A percentile compares a stretch with the other conserved stretches of the same genome.
Evolutionary conservation across 2,888 invertebrate species (phyloP).

Genomic region (Dicyrtomina minuta): DNA sequence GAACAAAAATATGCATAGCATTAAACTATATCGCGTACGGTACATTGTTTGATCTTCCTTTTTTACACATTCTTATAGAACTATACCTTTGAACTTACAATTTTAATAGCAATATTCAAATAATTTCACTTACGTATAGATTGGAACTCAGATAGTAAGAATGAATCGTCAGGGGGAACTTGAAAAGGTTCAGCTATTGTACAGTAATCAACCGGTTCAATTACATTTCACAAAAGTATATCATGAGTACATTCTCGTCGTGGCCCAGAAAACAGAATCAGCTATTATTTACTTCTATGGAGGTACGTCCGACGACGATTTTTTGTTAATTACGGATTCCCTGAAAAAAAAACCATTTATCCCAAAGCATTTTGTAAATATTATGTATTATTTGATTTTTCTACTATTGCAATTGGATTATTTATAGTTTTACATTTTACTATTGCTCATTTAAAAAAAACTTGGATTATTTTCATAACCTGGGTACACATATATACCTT

Average conservation of each 20-base stretch:
- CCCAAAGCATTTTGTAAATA: too few species aligned
- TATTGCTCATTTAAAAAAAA: too few species aligned
- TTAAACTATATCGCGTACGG: background rate
- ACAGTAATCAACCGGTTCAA: conserved; percentile 42
- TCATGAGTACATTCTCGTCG: conserved; percentile 43
- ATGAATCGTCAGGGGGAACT: conserved; percentile 43
- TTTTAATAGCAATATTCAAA: too few species aligned
- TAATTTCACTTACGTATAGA: conserved; percentile 39
- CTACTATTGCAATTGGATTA: too few species aligned
- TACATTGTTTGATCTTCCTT: background rate
- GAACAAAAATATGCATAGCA: too few species aligned
- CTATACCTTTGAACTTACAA: background rate
- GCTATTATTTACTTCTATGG: conserved; percentile 48
- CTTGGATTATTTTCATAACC: too few species aligned
- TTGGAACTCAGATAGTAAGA: conserved; percentile 46
- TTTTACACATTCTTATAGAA: background rate
- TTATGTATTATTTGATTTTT: background rate
- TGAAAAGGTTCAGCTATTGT: conserved; percentile 49
- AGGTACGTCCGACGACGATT: conserved; percentile 32
- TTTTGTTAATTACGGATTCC: background rate
- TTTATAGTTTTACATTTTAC: too few species aligned
- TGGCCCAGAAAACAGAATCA: conserved; percentile 43
- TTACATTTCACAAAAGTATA: conserved; percentile 40
- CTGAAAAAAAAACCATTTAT: too few species aligned
- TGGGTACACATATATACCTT: too few species aligned